Evolutionary conservation across 2,113 vertebrate genomes (phyloP).

Genomic region (Clarias batrachus): DNA sequence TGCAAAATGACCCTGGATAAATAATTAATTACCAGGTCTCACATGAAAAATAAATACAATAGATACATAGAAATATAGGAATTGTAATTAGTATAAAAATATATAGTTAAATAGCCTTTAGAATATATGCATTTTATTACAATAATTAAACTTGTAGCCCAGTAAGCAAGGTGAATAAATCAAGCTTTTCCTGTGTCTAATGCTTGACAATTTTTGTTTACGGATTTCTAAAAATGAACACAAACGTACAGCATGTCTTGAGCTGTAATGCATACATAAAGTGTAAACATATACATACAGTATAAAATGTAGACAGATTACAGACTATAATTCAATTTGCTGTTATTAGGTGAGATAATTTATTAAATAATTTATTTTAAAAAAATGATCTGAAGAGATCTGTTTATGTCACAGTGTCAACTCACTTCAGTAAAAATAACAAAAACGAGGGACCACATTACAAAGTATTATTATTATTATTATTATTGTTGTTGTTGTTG

Average conservation of each 20-base stretch:
- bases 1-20: background rate
- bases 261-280: background rate
- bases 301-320: background rate
- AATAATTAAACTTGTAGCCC: background rate
- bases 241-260: background rate
- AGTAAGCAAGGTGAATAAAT: background rate
- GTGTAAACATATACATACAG: background rate
- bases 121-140: background rate
- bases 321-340: background rate
- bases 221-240: background rate
- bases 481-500: slow-evolving; percentile 31
- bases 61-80: background rate
- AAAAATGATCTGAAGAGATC: background rate
- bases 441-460: background rate
- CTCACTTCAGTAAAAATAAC: background rate
- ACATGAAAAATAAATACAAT: background rate
- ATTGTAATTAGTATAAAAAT: background rate
- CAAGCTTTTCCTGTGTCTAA: background rate
- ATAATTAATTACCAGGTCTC: background rate
- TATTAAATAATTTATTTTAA: background rate
- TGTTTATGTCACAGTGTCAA: background rate
- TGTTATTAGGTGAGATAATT: background rate
- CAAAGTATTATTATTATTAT: background rate
- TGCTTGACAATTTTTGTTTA: background rate
- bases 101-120: background rate